Evolutionary conservation across 1,140 invertebrate genomes (phyloP), one percentile per base, ranked within the genome.

Genomic region (Eupeodes corollae): DNA sequence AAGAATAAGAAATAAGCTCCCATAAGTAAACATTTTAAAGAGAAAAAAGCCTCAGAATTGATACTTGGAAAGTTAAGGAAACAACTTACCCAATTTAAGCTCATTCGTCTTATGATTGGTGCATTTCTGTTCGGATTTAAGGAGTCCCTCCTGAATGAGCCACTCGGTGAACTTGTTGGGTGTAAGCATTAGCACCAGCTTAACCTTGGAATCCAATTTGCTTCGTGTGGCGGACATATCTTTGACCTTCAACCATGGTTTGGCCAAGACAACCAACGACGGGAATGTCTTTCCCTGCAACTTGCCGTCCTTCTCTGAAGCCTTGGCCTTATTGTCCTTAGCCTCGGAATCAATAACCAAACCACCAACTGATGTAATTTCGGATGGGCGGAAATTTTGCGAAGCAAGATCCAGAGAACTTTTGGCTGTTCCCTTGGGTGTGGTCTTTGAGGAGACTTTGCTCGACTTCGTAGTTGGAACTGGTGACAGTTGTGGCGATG

Each of bases 81-180:
- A 26, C n/a, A 34, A 44, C 63, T 66, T 43, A 78, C 79, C 80
- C 2, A 90, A 63, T 63, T 88, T 88, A 0, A 87, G 69, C 51
- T 83, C 83, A 50, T 73, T 75, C 42, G 69, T 74, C 9, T 70
- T 55, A 62, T 88, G 86, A 45, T 78, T 63, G 0, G 69, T 66
- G 59, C 86, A 89, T 58, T 75, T 77, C 61, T 91, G 88, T 58
- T 88, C 84, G 0, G 83, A 80, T 13, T 79, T 73, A 1, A 91
- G 74, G 3, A 91, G 58, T 1, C 87, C 86, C 61, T 86, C 80
- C 61, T 90, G 86, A 38, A 91, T 86, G 16, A 91, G 73, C 86
- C 87, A 90, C 71, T 91, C 88, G 1, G 85, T 87, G 57, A 90
- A 89, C 59, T 86, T 86, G 32, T 83, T 80, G 0, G 85, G 78